A percentile compares a stretch with the other conserved stretches of the same genome.
Evolutionary conservation across 2,113 vertebrate species (phyloP).

Genomic region (Stomatorhinus ivindoensis): DNA sequence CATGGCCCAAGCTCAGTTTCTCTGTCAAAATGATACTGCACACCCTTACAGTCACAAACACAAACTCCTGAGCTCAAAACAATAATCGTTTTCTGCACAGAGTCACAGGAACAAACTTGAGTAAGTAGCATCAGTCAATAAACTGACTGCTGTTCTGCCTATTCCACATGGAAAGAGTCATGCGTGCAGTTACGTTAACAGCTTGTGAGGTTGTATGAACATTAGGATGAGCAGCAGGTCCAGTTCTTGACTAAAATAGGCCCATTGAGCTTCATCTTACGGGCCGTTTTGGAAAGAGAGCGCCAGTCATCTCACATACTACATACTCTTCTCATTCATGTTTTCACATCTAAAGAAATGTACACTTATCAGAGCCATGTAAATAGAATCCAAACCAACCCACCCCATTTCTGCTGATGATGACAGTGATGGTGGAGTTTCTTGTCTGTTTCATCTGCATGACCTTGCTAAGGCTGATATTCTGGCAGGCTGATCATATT

Average conservation of each 20-base stretch:
- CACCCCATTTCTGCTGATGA: not conserved
- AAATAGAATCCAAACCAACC: conserved; percentile 3
- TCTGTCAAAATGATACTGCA: not conserved
- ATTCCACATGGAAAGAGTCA: not conserved
- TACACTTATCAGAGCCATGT: conserved; percentile 7
- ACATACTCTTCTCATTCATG: not conserved
- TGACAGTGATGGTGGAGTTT: not conserved
- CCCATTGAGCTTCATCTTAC: not conserved
- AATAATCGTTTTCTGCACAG: not conserved
- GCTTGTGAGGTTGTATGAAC: not conserved
- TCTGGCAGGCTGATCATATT: conserved; percentile 56
- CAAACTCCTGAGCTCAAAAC: not conserved
- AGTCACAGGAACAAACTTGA: not conserved
- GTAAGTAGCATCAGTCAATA: not conserved
- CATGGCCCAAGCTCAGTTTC: not conserved
- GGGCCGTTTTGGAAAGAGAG: not conserved
- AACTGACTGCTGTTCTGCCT: not conserved
- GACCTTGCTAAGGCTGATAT: conserved; percentile 41
- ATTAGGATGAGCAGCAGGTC: not conserved
- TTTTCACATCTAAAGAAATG: conserved; percentile 2
- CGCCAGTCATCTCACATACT: not conserved
- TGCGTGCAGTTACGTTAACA: not conserved
- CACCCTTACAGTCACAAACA: not conserved
- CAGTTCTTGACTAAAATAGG: not conserved
- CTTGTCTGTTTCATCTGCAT: conserved; percentile 36